Conservation (phyloP, 2,113 vertebrate genomes). For the Tragelaphus buxtoni region DNA sequence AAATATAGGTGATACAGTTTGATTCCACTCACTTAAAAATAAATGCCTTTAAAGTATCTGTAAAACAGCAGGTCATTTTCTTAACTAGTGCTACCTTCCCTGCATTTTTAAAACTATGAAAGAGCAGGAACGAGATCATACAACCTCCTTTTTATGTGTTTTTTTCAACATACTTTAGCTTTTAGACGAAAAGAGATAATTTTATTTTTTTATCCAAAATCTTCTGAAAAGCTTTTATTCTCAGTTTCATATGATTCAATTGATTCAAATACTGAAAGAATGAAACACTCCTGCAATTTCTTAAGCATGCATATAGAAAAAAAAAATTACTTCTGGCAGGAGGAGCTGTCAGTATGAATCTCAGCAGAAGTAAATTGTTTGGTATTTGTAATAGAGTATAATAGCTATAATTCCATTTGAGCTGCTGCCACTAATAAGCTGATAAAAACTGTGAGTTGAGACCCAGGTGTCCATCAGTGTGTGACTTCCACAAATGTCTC, state of each 20-base stretch:
- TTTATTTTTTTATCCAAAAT: slow-evolving; percentile 47
- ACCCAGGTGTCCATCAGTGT: slow-evolving; percentile 51
- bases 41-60: slow-evolving; percentile 39
- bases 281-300: slow-evolving; percentile 71
- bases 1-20: not conserved
- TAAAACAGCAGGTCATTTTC: slow-evolving; percentile 47
- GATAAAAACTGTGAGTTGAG: slow-evolving; percentile 72
- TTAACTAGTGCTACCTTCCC: slow-evolving; percentile 1
- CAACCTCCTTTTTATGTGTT: slow-evolving; percentile 38
- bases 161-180: slow-evolving; percentile 35
- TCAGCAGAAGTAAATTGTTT: slow-evolving; percentile 80
- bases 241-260: slow-evolving; percentile 69
- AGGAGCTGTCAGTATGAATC: slow-evolving; percentile 69
- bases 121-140: slow-evolving; percentile 20
- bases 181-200: slow-evolving; percentile 41
- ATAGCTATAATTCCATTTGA: slow-evolving; percentile 82
- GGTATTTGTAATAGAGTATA: slow-evolving; percentile 77
- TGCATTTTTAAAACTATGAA: slow-evolving; percentile 40
- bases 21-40: slow-evolving; percentile 41
- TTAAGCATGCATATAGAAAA: slow-evolving; percentile 68
- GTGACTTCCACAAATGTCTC: slow-evolving; percentile 50
- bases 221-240: slow-evolving; percentile 77
- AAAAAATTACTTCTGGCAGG: slow-evolving; percentile 73
- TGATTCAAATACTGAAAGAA: slow-evolving; percentile 71
- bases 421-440: slow-evolving; percentile 79